Evolutionary conservation across 2,888 invertebrate species (phyloP), one percentile per base, ranked within the genome.

Genomic region (Athrips mouffetella): DNA sequence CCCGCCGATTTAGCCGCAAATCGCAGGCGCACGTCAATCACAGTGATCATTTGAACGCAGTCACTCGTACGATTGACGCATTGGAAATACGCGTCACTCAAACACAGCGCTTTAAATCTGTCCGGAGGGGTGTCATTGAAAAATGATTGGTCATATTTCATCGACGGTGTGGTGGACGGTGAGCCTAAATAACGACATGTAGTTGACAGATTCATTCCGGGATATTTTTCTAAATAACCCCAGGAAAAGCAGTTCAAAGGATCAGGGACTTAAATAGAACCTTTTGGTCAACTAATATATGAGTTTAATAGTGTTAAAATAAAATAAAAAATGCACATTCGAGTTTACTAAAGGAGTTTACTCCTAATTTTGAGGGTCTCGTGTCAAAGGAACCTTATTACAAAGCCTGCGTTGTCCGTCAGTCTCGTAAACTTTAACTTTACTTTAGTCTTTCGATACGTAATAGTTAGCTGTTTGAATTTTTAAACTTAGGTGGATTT

Each of bases 1-100:
- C 31, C 21, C 6, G 11, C 45, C 21, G 42, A 25, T 35, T 45
- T 45, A 25, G 35, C 29, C 3, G 37, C 3, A 13, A 47, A 29
- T 39, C 29, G 39, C 39, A 37, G 25, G 25, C 51, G 55, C 52
- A 60, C 56, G 63, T 62, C 62, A 60, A 47, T 59, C 63, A 58
- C 59, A 60, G 61, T 69, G 72, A 72, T 76, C 76, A 72, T 74
- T 77, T 70, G 63, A 56, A 63, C 58, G 62, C 74, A 71, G 58
- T 63, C 67, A 67, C 58, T 65, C 70, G 62, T 73, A 65, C 67
- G 75, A 80, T 74, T 75, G 79, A 76, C 80, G 73, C 70, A 77
- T 79, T 73, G 67, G 69, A 73, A 71, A 70, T 67, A 70, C 61
- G 62, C 65, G 69, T 72, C 73, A 74, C 60, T 71, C 76, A 70